Evolutionary conservation across 2,888 invertebrate species (phyloP).

Genomic region (Nycteola revayana): DNA sequence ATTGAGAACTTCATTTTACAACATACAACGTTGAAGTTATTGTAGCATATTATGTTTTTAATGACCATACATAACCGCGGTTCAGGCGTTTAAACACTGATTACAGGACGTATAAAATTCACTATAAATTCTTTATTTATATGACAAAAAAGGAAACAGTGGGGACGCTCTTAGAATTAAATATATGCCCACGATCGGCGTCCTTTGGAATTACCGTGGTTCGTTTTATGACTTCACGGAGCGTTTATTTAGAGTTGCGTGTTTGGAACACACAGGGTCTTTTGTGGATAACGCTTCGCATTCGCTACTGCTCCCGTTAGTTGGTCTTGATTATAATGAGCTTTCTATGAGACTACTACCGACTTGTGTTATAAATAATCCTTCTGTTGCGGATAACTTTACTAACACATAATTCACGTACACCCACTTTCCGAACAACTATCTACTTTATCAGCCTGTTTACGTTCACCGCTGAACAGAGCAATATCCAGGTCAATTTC

Average conservation of each 20-base stretch:
- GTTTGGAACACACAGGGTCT: slow-evolving; percentile 58
- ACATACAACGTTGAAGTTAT: slow-evolving; percentile 43
- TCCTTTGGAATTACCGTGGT: slow-evolving; percentile 78
- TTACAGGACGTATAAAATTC: slow-evolving; percentile 60
- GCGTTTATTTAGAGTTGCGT: slow-evolving; percentile 68
- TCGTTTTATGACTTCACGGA: slow-evolving; percentile 77
- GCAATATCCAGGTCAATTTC: no score
- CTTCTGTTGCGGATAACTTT: no score
- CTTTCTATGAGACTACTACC: no score
- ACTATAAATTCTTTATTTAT: slow-evolving; percentile 72
- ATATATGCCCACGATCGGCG: slow-evolving; percentile 74
- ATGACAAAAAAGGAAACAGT: slow-evolving; percentile 73
- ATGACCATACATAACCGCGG: slow-evolving; percentile 42
- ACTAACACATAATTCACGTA: no score
- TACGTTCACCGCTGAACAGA: no score
- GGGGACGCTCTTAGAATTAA: slow-evolving; percentile 73
- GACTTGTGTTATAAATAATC: no score
- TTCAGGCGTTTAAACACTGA: slow-evolving; percentile 58
- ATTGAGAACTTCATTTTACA: background rate
- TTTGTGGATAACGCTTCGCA: slow-evolving; percentile 53
- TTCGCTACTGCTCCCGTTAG: slow-evolving; percentile 37
- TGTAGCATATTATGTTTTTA: slow-evolving; percentile 52
- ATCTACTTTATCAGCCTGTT: no score
- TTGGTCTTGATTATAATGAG: no score
- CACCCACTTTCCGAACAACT: no score